phyloP scores from a whole-genome alignment of 2,888 invertebrate species.

The Phaedon cochleariae region DNA sequence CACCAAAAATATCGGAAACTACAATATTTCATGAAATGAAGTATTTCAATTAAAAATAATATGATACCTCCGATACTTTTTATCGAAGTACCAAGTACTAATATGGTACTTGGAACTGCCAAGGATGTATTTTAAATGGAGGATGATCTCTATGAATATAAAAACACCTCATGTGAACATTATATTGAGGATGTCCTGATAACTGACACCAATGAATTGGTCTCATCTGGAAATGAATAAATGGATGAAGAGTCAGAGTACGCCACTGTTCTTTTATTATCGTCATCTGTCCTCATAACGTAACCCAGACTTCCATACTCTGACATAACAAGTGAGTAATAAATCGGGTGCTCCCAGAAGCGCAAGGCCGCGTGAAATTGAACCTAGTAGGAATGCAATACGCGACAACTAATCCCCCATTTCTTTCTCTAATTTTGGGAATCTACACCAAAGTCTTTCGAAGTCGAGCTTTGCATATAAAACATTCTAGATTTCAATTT shows the following conservation, averaged over 20 bases:
- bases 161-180: no score
- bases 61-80: no score
- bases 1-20: no score
- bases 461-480: conserved; percentile 60
- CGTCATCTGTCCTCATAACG: not conserved
- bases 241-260: not conserved
- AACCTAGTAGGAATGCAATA: conserved; percentile 57
- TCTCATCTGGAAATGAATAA: no score
- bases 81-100: no score
- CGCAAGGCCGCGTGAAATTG: conserved; percentile 59
- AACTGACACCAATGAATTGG: no score
- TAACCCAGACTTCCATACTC: conserved; percentile 3
- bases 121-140: no score
- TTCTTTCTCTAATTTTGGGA: conserved; percentile 61
- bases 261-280: not conserved
- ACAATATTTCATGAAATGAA: no score
- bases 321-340: conserved; percentile 45
- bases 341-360: conserved; percentile 54
- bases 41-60: no score
- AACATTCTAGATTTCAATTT: conserved; percentile 58
- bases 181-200: no score
- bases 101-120: no score
- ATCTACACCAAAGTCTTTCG: conserved; percentile 55
- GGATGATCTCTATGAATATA: no score
- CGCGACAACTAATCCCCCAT: conserved; percentile 60